Evolutionary conservation across 2,797 vertebrate species (phyloP).

Genomic region (Spatula versicolor): DNA sequence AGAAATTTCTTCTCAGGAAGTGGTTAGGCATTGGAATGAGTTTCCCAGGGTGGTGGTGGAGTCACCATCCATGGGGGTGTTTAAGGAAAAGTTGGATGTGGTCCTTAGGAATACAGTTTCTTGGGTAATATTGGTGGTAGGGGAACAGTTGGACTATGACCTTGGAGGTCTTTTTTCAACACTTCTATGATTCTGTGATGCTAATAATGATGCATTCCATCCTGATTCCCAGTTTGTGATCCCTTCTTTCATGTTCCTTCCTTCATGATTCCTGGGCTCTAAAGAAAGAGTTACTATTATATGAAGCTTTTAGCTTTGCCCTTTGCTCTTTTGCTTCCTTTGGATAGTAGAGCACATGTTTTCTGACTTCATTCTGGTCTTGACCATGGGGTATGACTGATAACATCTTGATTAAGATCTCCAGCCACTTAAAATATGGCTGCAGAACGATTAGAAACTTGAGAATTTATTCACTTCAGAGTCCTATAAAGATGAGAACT

Average conservation of each 20-base stretch:
- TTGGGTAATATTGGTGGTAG: no score
- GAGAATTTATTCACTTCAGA: background rate
- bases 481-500: background rate
- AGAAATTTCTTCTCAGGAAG: no score
- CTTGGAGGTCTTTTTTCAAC: no score
- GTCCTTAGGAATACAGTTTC: no score
- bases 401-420: background rate
- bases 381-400: background rate
- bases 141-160: no score
- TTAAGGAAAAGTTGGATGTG: no score
- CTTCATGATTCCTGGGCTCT: background rate
- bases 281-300: background rate
- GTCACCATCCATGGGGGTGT: no score
- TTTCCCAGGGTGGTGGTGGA: no score
- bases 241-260: background rate
- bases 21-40: no score
- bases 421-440: background rate
- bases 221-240: background rate
- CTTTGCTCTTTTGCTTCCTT: background rate
- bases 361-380: background rate
- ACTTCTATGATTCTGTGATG: no score
- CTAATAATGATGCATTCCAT: background rate
- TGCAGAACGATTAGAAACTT: background rate
- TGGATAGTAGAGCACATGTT: background rate
- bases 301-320: fast-evolving